phyloP scores from a whole-genome alignment of 2,113 vertebrate genomes.

The Zosterops hypoxanthus region DNA sequence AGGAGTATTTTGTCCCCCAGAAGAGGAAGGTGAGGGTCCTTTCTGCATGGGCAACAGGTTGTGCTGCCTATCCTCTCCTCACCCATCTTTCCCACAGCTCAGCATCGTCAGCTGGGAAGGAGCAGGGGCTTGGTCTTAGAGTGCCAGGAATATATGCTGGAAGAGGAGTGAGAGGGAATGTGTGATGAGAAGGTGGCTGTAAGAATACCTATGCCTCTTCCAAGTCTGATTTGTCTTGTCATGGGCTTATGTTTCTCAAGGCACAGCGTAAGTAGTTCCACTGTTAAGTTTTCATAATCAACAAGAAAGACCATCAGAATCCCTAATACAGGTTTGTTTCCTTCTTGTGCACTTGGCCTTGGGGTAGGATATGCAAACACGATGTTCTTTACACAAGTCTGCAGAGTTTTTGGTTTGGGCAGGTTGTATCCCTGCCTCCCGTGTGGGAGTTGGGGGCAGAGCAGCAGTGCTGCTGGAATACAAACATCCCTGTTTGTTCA shows the following conservation, averaged over 20 bases:
- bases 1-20: background rate
- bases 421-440: background rate
- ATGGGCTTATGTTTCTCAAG: accelerated
- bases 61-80: background rate
- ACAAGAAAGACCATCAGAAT: background rate
- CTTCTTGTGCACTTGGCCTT: background rate
- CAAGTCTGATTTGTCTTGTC: background rate
- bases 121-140: background rate
- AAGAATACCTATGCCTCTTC: background rate
- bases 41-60: background rate
- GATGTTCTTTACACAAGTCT: accelerated
- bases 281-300: background rate
- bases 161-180: background rate
- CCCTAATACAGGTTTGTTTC: background rate
- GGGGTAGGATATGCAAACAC: background rate
- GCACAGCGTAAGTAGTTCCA: background rate
- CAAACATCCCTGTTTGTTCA: background rate
- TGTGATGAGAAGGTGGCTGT: background rate
- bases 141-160: background rate
- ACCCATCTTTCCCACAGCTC: background rate
- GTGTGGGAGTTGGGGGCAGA: accelerated
- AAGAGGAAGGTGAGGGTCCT: background rate
- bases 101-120: background rate
- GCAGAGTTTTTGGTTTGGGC: background rate
- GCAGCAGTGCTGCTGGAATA: background rate